Conservation (phyloP, 2,888 invertebrate species). For the Acheta domesticus region DNA sequence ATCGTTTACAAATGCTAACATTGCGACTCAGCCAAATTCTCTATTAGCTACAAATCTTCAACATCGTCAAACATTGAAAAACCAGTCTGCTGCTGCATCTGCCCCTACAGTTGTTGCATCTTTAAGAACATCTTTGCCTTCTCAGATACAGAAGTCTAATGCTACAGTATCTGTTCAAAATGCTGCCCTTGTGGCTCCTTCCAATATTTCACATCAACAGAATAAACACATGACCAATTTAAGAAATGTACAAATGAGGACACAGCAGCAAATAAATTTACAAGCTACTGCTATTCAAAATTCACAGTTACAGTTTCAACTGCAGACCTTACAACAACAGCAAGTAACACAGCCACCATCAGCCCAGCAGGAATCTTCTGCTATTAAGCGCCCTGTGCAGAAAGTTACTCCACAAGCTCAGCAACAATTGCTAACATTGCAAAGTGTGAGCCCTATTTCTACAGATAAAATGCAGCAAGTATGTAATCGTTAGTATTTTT, state of each 20-base stretch:
- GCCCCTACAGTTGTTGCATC: not conserved
- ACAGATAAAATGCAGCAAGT: slow-evolving; percentile 42
- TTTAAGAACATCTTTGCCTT: not conserved
- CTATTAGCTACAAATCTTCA: not conserved
- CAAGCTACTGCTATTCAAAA: slow-evolving; percentile 34
- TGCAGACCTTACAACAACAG: slow-evolving; percentile 36
- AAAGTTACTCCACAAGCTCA: not conserved
- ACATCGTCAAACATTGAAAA: not conserved
- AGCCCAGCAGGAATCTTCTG: slow-evolving; percentile 26
- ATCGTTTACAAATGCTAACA: not conserved
- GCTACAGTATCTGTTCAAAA: not conserved
- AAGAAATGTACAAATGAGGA: not conserved
- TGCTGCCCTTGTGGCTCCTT: not conserved
- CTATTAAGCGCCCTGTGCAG: slow-evolving; percentile 22
- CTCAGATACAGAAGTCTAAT: not conserved
- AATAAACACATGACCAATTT: not conserved
- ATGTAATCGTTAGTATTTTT: not conserved
- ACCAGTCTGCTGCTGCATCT: not conserved
- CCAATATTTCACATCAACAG: not conserved
- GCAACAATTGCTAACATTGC: slow-evolving; percentile 37
- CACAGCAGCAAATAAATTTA: slow-evolving; percentile 26
- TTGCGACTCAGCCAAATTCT: not conserved
- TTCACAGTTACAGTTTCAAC: slow-evolving; percentile 36
- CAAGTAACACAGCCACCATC: slow-evolving; percentile 31
- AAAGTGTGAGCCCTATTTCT: slow-evolving; percentile 40